Evolutionary conservation across 1,140 invertebrate species (phyloP).

Genomic region (Carposina sasakii): DNA sequence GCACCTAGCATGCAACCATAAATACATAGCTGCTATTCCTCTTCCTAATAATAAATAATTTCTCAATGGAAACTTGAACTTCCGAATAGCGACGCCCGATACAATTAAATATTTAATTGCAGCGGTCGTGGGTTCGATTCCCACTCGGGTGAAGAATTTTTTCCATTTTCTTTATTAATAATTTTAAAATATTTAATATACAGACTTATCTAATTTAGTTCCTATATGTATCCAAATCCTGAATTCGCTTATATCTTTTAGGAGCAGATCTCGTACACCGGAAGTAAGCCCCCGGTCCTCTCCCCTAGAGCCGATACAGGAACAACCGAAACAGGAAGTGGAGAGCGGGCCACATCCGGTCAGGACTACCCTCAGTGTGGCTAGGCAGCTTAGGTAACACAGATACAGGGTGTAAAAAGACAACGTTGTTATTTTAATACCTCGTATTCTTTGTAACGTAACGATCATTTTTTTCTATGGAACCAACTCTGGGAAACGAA

Average conservation of each 20-base stretch:
- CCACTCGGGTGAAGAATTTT: neutral
- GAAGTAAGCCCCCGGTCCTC: conserved; percentile 42
- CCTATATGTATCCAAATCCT: neutral
- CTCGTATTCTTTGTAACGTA: too few relatives aligned
- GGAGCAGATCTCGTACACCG: conserved; percentile 47
- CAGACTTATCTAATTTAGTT: neutral
- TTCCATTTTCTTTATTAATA: neutral
- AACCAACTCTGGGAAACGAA: too few relatives aligned
- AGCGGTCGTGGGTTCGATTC: too few relatives aligned
- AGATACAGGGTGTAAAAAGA: too few relatives aligned
- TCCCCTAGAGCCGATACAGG: conserved; percentile 35
- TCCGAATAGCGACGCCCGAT: too few relatives aligned
- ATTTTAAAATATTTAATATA: neutral
- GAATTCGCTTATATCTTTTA: conserved; percentile 11
- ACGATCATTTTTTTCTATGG: too few relatives aligned
- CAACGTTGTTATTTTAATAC: too few relatives aligned
- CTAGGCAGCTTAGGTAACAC: conserved; percentile 29
- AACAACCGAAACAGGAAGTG: conserved; percentile 33
- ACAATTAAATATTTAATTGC: too few relatives aligned
- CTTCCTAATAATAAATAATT: too few relatives aligned
- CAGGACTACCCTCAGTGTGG: conserved; percentile 20
- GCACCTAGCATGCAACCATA: too few relatives aligned
- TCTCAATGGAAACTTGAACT: too few relatives aligned
- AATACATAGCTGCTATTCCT: too few relatives aligned
- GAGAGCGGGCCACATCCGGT: conserved; percentile 30